Evolutionary conservation across 2,113 vertebrate species (phyloP).

Genomic region (Pontoporia blainvillei): DNA sequence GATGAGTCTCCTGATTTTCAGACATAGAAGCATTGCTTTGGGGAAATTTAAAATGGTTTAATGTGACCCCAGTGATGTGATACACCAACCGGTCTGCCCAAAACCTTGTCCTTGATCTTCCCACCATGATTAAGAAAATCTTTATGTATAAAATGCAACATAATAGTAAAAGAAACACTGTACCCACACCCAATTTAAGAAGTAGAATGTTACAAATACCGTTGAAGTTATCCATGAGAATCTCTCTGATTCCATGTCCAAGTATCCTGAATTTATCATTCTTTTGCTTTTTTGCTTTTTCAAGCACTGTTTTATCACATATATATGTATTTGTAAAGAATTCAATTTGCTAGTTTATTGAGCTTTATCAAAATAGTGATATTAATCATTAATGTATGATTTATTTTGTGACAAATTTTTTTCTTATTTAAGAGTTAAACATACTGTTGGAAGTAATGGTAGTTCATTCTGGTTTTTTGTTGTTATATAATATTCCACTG

Average conservation of each 20-base stretch:
- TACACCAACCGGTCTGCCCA: neutral
- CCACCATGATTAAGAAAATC: neutral
- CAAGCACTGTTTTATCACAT: neutral
- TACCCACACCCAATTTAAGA: neutral
- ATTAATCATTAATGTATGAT: neutral
- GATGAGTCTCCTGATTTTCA: neutral
- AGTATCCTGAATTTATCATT: neutral
- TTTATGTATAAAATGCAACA: neutral
- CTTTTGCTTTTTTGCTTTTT: neutral
- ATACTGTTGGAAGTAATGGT: neutral
- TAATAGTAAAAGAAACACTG: neutral
- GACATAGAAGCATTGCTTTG: neutral
- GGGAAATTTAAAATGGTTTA: neutral
- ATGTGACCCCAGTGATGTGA: neutral
- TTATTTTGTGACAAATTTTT: neutral
- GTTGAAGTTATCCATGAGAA: neutral
- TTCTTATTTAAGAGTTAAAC: neutral
- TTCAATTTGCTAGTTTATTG: neutral
- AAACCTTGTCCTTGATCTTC: neutral
- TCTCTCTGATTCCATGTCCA: conserved; percentile 4
- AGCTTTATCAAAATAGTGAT: neutral
- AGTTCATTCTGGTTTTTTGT: neutral
- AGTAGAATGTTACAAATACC: neutral
- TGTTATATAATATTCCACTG: neutral
- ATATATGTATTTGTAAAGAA: neutral